Conservation (phyloP, 1,140 invertebrate species). For the Drosophila burlai region DNA sequence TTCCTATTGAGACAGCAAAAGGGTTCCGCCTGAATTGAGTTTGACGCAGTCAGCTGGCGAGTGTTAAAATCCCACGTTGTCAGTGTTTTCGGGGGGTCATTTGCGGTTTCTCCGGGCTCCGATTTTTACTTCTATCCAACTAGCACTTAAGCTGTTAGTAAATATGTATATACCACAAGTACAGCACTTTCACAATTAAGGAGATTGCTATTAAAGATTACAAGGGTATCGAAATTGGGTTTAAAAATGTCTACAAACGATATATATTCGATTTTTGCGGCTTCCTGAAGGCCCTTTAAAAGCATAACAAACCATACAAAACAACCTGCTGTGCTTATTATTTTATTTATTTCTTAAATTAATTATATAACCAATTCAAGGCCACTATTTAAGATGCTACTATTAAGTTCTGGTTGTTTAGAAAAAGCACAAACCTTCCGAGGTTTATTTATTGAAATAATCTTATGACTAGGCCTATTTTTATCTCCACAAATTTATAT, state of each 20-base stretch:
- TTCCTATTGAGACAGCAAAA: slow-evolving; percentile 70
- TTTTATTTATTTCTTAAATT: too few species aligned
- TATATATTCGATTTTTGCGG: neutral
- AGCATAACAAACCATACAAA: neutral
- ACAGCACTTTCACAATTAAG: neutral
- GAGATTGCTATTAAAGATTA: neutral
- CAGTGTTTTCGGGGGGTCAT: slow-evolving; percentile 49
- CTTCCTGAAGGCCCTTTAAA: neutral
- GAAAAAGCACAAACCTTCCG: neutral
- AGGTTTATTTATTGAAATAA: neutral
- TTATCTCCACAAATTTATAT: neutral
- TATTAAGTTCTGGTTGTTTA: neutral
- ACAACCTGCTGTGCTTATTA: neutral
- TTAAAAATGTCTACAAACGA: neutral
- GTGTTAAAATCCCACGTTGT: slow-evolving; percentile 72
- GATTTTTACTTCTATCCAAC: slow-evolving; percentile 17
- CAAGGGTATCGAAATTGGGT: neutral
- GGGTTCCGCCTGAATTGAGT: slow-evolving; percentile 63
- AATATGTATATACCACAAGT: neutral
- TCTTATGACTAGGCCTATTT: neutral
- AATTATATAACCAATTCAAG: too few species aligned
- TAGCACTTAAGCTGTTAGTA: slow-evolving; percentile 11
- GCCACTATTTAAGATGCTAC: too few species aligned
- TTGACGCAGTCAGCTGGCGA: slow-evolving; percentile 62
- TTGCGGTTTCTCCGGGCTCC: slow-evolving; percentile 54